These are phyloP conservation scores for Mionectes macconnelli DNA, from an alignment of 2,113 vertebrate species.

Conservation along the genomic window DNA sequence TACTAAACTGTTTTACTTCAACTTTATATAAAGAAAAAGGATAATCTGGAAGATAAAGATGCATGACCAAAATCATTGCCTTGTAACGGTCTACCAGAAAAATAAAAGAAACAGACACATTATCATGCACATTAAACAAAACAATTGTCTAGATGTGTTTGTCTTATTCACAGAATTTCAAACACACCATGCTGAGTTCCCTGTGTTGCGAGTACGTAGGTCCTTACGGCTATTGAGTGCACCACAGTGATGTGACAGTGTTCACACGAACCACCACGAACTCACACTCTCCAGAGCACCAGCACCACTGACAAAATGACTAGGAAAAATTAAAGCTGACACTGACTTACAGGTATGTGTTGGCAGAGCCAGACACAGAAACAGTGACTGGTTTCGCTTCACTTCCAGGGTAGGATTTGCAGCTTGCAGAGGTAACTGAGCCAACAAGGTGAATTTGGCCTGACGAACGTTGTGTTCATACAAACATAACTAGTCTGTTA, in stretches of 20 bases:
- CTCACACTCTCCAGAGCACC: no score
- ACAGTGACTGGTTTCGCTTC: not conserved
- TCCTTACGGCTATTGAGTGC: fast-evolving
- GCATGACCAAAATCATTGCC: not conserved
- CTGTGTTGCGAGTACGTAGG: not conserved
- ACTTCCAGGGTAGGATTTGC: not conserved
- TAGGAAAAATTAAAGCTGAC: not conserved
- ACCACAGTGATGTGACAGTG: not conserved
- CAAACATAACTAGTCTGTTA: not conserved
- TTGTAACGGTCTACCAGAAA: not conserved
- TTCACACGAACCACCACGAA: not conserved
- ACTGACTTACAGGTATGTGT: not conserved
- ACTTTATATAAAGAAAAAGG: not conserved
- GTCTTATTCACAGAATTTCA: not conserved
- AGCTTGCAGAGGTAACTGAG: not conserved
- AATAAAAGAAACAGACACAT: not conserved
- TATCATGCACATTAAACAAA: not conserved
- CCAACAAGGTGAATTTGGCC: not conserved
- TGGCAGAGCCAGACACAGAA: not conserved
- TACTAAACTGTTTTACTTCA: not conserved
- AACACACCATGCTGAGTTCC: not conserved
- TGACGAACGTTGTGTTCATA: fast-evolving
- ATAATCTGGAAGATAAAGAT: not conserved
- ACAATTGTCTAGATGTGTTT: not conserved
- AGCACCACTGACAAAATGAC: not conserved